These are phyloP conservation scores for Charina bottae DNA, from an alignment of 2,113 vertebrate genomes.

Conservation along the genomic window DNA sequence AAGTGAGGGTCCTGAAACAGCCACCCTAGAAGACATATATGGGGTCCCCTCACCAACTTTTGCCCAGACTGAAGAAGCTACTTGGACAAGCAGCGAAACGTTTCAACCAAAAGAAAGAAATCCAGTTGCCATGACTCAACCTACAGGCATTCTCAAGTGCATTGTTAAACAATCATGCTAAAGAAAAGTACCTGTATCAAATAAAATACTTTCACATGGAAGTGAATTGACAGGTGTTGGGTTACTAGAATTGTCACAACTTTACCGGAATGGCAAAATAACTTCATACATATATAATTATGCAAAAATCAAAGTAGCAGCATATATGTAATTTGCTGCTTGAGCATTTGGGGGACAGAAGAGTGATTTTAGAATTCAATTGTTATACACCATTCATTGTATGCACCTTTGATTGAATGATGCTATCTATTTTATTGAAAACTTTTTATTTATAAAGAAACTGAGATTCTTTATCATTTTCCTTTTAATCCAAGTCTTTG, in stretches of 20 bases:
- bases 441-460: not conserved
- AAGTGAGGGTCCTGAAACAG: no score
- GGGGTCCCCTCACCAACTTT: no score
- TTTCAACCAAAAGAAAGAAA: no score
- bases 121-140: no score
- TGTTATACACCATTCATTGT: not conserved
- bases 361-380: not conserved
- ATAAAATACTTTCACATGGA: not conserved
- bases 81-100: no score
- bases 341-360: not conserved
- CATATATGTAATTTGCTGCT: not conserved
- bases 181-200: not conserved
- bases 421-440: not conserved
- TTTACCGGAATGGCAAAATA: not conserved
- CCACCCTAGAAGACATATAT: no score
- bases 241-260: not conserved
- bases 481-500: not conserved
- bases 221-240: not conserved
- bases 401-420: not conserved
- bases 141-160: no score
- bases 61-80: no score
- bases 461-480: not conserved
- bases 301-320: not conserved
- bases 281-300: not conserved
- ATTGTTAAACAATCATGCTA: not conserved